phyloP scores from a whole-genome alignment of 1,140 invertebrate species.

The Cyclina sinensis region DNA sequence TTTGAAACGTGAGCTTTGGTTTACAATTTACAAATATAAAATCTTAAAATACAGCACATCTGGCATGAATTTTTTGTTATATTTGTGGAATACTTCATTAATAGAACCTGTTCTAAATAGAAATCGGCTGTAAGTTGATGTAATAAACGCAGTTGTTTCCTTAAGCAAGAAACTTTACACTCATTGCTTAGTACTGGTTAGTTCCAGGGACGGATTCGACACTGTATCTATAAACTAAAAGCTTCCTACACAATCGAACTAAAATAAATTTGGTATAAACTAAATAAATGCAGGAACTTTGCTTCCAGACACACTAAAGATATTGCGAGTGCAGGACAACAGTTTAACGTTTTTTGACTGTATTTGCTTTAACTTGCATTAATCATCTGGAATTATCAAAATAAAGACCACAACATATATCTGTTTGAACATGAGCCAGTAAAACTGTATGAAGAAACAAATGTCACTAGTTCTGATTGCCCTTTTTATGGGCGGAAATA shows the following conservation, averaged over 20 bases:
- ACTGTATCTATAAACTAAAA: too few relatives aligned
- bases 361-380: conserved; percentile 23
- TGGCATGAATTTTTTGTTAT: conserved; percentile 20
- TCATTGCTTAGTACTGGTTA: too few relatives aligned
- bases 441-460: background rate
- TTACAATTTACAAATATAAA: conserved; percentile 46
- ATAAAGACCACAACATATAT: background rate
- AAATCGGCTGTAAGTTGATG: background rate
- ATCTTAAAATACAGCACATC: background rate
- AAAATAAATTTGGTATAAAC: too few relatives aligned
- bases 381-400: background rate
- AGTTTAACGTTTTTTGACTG: conserved; percentile 45
- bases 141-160: background rate
- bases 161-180: too few relatives aligned
- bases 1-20: conserved; percentile 34
- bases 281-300: too few relatives aligned
- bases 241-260: too few relatives aligned
- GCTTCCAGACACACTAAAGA: conserved; percentile 41
- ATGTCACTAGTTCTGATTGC: background rate
- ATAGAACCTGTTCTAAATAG: background rate
- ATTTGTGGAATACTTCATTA: conserved; percentile 58
- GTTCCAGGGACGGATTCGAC: too few relatives aligned
- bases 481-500: background rate
- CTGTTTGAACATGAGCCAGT: background rate
- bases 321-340: conserved; percentile 32